Base-by-base conservation (phyloP, 2,888 invertebrate species). In the Gymnocheta viridis region DNA sequence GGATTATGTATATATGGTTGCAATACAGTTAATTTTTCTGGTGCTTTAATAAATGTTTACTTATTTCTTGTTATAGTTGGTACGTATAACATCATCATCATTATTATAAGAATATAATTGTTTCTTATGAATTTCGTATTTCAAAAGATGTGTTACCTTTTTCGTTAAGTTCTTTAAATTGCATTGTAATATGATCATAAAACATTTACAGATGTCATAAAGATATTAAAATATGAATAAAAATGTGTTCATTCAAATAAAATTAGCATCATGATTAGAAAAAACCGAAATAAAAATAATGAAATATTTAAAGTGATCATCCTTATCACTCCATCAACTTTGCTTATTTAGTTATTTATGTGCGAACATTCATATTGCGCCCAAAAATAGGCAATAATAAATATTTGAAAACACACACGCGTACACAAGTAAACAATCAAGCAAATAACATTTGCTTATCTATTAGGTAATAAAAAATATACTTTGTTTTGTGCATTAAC, bases 171-270 rank as follows among this genome's bases (percentile, higher is more conserved):
- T 24, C 6, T 47, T 47, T 58, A 77, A 76, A 56, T 62, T 69
- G 38, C 22, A 29, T 69, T 49, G 12, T 41, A 79, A 58, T 64
- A 58, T 51, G 5, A 54, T 54, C 76, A 80, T 77, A 70, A 83
- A 80, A 80, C 80, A 64, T 83, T 76, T 82, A 35, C 44, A 85
- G 85, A 86, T 86, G 86, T 77, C 85, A 85, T 86, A 86, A 86
- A 86, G 86, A 86, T 86, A 86, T 70, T 6, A 70, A 58, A 64
- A 47, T 62, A 49, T 22, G 66, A 78, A 77, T 85, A 67, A 60
- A 79, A 66, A 44, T 66, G 9, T 56, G 29, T 38, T 49, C 14
- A 47, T 44, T 35, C 6, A 41, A 60, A 58, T 32, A 49, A 60
- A 32, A 51, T 49, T 32, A 51, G 60, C 66, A 67, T 80, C 58